These are phyloP conservation scores for Chymomyza procnemis DNA, from an alignment of 2,888 invertebrate genomes.

Conservation along the genomic window DNA sequence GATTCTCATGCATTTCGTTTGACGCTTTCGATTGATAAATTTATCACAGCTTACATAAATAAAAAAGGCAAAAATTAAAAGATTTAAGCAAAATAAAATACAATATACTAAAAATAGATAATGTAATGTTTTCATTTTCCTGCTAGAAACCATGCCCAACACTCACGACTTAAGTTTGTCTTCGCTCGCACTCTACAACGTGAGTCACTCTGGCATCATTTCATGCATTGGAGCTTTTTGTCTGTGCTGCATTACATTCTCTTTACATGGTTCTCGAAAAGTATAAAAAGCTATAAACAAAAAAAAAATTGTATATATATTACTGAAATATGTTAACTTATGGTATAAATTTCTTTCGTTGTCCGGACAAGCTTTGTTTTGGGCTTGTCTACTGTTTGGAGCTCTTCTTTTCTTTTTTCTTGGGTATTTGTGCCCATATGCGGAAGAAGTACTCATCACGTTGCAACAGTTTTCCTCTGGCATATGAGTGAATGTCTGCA, in stretches of 20 bases:
- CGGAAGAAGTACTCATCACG: slow-evolving; percentile 97
- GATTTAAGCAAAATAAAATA: slow-evolving; percentile 47
- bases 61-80: slow-evolving; percentile 43
- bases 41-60: slow-evolving; percentile 69
- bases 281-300: slow-evolving; percentile 59
- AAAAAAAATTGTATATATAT: slow-evolving; percentile 48
- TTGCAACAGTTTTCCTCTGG: slow-evolving; percentile 89
- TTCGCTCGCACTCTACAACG: slow-evolving; percentile 60
- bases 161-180: slow-evolving; percentile 51
- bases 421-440: slow-evolving; percentile 81
- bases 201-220: slow-evolving; percentile 49
- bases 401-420: slow-evolving; percentile 64
- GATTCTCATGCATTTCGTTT: slow-evolving; percentile 53
- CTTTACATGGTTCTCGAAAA: slow-evolving; percentile 36
- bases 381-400: slow-evolving; percentile 56
- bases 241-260: slow-evolving; percentile 42
- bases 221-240: slow-evolving; percentile 11
- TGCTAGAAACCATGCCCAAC: slow-evolving; percentile 52
- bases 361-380: not conserved
- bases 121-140: slow-evolving; percentile 31
- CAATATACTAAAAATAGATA: slow-evolving; percentile 36
- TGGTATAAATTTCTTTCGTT: slow-evolving; percentile 26
- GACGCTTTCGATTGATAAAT: slow-evolving; percentile 69
- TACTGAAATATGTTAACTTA: slow-evolving; percentile 58
- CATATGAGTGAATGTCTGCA: slow-evolving; percentile 93